Base-by-base conservation (phyloP, 2,113 vertebrate genomes). In the Tor tambroides region DNA sequence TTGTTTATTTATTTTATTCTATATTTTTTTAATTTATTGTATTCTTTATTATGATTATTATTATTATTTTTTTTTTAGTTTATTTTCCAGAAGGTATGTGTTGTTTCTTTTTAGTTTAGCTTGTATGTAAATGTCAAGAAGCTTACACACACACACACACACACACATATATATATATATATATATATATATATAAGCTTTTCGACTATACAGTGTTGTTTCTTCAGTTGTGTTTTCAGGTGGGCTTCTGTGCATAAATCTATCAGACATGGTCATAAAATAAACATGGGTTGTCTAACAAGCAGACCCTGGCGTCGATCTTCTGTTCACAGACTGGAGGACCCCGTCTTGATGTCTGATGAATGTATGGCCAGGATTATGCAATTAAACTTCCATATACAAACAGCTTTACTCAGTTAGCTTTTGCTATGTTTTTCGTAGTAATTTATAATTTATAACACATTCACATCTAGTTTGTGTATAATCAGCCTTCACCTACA, bases 201-300 rank as follows among this genome's bases (percentile, higher is more conserved):
- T 21, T 59, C n/a, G 56, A 59, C 21, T 3, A 9, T 41, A 26
- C 19, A 17, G 15, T 46, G 38, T 28, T 81, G n/a, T 46, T 8
- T 43, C 72, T 46, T 75, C 12, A 7, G 41, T 46, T 46, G 72
- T 26, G n/a, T 76, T 46, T 74, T 76, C 41, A 76, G 41, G 41
- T 3, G 43, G 41, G 41, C 14, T 26, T 81, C 21, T 61, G 30
- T 61, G 72, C 5, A 23, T 59, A 65, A 46, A 46, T 78, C 6
- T 3, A 5, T 63, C 23, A 46, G 59, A 67, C 15, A 77, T 67
- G 54, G 72, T 46, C 23, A 38, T 61, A 23, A 67, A 59, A 30
- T 19, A 35, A 80, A 17, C 30, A 88, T 88, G 87, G 87, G 87
- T 51, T 54, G 84, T 78, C 59, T 85, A 54, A 72, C 61, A 32